Evolutionary conservation across 2,888 invertebrate species (phyloP).

Genomic region (Drosophila kuntzei): DNA sequence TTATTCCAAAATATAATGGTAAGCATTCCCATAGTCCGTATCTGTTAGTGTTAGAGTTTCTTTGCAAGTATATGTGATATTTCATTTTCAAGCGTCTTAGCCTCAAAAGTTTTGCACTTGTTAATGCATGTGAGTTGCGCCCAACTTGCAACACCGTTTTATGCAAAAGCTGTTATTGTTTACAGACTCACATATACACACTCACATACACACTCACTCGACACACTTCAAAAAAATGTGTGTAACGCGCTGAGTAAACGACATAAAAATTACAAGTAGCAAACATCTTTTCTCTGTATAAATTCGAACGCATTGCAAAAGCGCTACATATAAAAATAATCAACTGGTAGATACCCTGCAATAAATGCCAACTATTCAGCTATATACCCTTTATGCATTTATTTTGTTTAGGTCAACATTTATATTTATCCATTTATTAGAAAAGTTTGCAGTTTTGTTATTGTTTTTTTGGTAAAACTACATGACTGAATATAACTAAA

Average conservation of each 20-base stretch:
- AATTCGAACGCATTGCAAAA: slow-evolving; percentile 8
- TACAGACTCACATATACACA: slow-evolving; percentile 44
- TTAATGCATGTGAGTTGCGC: slow-evolving; percentile 51
- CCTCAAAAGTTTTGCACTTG: slow-evolving; percentile 76
- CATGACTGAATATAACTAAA: slow-evolving; percentile 2
- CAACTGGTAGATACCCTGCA: slow-evolving; percentile 8
- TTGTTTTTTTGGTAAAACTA: slow-evolving; percentile 3
- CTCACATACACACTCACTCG: slow-evolving; percentile 36
- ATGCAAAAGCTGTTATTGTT: slow-evolving; percentile 72
- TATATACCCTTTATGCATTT: background rate
- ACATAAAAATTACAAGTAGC: slow-evolving; percentile 43
- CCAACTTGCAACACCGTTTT: slow-evolving; percentile 53
- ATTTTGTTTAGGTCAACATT: background rate
- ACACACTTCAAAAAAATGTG: slow-evolving; percentile 58
- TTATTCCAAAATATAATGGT: too few relatives aligned
- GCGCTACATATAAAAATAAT: background rate
- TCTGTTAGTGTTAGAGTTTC: slow-evolving; percentile 13
- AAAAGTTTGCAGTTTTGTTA: slow-evolving; percentile 45
- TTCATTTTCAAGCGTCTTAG: slow-evolving; percentile 77
- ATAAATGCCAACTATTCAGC: background rate
- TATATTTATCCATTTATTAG: slow-evolving; percentile 46
- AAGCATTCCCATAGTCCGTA: background rate
- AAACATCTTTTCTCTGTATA: slow-evolving; percentile 30
- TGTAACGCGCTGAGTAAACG: slow-evolving; percentile 35
- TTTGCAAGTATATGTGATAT: slow-evolving; percentile 32